Evolutionary conservation across 2,797 vertebrate genomes (phyloP).

Genomic region (Sebastes iracundus): DNA sequence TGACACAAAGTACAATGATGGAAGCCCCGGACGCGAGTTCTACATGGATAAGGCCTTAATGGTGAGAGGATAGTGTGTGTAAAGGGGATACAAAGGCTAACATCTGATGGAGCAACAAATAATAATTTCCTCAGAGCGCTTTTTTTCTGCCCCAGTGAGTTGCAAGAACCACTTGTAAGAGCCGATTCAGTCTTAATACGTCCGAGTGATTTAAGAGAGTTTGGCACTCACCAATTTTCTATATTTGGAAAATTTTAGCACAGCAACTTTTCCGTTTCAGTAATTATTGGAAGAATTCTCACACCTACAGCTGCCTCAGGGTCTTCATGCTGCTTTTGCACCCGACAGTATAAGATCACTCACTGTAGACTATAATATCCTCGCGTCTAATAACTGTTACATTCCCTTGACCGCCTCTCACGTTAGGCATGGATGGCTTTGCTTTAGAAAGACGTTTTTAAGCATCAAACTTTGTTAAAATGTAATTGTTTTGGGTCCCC

Average conservation of each 20-base stretch:
- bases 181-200: background rate
- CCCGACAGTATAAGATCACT: background rate
- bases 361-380: background rate
- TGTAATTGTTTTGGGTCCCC: rapidly evolving
- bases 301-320: background rate
- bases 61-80: slow-evolving; percentile 80
- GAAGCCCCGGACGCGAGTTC: slow-evolving; percentile 92
- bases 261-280: background rate
- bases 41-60: slow-evolving; percentile 98
- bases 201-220: background rate
- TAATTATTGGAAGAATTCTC: background rate
- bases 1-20: slow-evolving; percentile 96
- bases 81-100: background rate
- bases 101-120: background rate
- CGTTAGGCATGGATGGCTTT: background rate
- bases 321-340: background rate
- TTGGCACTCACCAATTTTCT: background rate
- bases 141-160: background rate
- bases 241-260: background rate
- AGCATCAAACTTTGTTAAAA: background rate
- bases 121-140: background rate
- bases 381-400: background rate
- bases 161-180: rapidly evolving
- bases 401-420: background rate
- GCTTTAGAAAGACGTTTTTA: background rate